Base-by-base conservation (phyloP, 2,113 vertebrate genomes). In the Hemibagrus wyckioides region DNA sequence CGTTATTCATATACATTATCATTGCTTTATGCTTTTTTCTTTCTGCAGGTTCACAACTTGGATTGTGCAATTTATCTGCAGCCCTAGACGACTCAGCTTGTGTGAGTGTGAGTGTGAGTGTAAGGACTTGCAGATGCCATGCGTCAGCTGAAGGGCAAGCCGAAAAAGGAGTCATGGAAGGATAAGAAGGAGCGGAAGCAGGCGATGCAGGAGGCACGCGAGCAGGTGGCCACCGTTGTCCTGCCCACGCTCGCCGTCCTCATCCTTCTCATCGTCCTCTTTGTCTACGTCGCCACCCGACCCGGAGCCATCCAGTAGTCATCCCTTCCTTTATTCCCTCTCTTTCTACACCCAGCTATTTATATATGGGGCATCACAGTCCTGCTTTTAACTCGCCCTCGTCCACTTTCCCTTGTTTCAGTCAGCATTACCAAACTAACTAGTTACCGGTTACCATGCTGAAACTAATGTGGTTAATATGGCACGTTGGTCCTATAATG, bases 111-210 rank as follows among this genome's bases (percentile, higher is more conserved):
- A 23, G 1, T 3, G 50, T 33, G 65, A 15, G 61, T 5, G 54
- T 44, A 14, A 39, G 71, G 6, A 81, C 44, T 19, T 23, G 33
- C 8, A 21, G 75, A 39, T n/a, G 76, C 75, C 92, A 99, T 99
- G 98, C 96, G 98, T 94, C 98, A 99, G 94, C 96, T 99, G 82
- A 99, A 99, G 93, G 98, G 98, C 81, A 99, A 99, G 92, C 95
- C 98, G 80, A 98, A 97, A 92, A 99, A 99, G 89, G 98, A 99
- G 93, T 97, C 97, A 0, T 99, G 97, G 61, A 97, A 94, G 92
- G 98, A 99, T 90, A 99, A 99, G 94, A 99, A 99, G 93, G 98
- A 99, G 92, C 94, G 98, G 13, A 99, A 99, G 89, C 97, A 98
- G 92, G 97, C 98, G 30, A 99, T 99, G 97, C 97, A 98, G 90